Conservation (phyloP, 2,113 vertebrate species). For the Pterocles orientalis region DNA sequence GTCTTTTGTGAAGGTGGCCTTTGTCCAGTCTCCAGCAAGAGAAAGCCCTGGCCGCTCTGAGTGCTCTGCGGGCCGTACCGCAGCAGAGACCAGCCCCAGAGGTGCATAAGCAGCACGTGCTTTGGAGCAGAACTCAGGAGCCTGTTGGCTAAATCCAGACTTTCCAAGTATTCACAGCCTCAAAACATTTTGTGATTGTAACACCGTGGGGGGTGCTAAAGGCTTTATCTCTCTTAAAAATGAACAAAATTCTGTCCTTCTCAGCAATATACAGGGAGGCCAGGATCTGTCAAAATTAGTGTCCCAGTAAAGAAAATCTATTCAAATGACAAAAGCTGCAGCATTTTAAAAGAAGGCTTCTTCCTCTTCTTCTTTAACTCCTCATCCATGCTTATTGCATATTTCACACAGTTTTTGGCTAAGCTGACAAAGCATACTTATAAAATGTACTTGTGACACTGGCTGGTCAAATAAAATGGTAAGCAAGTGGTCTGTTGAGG, state of each 20-base stretch:
- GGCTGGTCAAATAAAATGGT: neutral
- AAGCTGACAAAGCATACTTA: neutral
- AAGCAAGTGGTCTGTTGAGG: neutral
- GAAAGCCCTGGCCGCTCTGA: rapidly evolving
- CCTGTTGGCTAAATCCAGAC: neutral
- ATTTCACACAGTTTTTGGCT: neutral
- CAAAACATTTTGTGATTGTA: neutral
- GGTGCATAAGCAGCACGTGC: neutral
- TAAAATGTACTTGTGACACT: neutral
- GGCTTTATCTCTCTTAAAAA: neutral
- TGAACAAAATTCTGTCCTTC: neutral
- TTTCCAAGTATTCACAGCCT: neutral
- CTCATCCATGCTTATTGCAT: neutral
- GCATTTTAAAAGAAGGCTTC: neutral
- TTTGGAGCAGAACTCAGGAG: neutral
- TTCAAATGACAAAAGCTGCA: neutral
- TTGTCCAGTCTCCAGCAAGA: neutral
- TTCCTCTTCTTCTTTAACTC: neutral
- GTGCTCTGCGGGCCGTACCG: rapidly evolving
- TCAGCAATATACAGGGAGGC: neutral
- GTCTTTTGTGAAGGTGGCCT: neutral
- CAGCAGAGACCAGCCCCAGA: neutral
- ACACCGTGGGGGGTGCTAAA: rapidly evolving
- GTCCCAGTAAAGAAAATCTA: neutral
- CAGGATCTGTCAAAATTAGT: neutral